Conservation (phyloP, 1,140 invertebrate species). For the Stegodyphus mimosarum region DNA sequence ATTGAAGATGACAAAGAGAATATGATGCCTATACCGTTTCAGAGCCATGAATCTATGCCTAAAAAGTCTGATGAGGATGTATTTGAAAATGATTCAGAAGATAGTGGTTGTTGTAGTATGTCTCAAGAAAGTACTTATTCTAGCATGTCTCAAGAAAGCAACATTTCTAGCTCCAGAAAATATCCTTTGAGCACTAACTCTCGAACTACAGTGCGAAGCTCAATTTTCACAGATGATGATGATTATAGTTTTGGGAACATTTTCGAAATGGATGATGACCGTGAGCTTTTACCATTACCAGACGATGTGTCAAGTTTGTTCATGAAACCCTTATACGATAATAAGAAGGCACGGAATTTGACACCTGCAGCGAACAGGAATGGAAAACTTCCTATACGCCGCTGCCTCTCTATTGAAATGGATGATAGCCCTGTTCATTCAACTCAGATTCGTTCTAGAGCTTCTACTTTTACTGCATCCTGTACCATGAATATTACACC, state of each 20-base stretch:
- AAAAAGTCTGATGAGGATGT: background rate
- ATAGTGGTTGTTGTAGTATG: background rate
- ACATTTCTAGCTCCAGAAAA: background rate
- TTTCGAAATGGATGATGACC: constrained; percentile 6
- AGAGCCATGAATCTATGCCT: background rate
- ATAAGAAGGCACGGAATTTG: background rate
- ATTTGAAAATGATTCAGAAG: background rate
- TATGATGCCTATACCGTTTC: background rate
- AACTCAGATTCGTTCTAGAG: background rate
- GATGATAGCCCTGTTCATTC: background rate
- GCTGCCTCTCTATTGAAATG: constrained; percentile 40
- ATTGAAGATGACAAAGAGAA: constrained; percentile 42
- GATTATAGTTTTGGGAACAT: constrained; percentile 20
- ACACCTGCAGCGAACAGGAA: background rate
- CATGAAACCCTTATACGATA: constrained; percentile 12
- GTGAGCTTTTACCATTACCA: background rate
- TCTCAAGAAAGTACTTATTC: constrained; percentile 6
- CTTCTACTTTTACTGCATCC: background rate
- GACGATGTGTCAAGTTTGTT: constrained; percentile 9
- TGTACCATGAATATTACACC: background rate
- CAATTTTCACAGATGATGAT: background rate
- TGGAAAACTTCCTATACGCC: constrained; percentile 25
- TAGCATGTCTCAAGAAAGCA: background rate
- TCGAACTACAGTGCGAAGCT: background rate
- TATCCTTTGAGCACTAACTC: background rate